Percentiles rank a stretch among this genome's conserved stretches.
Conservation (phyloP, 2,797 vertebrate species). For the Hozukius guyotensis region DNA sequence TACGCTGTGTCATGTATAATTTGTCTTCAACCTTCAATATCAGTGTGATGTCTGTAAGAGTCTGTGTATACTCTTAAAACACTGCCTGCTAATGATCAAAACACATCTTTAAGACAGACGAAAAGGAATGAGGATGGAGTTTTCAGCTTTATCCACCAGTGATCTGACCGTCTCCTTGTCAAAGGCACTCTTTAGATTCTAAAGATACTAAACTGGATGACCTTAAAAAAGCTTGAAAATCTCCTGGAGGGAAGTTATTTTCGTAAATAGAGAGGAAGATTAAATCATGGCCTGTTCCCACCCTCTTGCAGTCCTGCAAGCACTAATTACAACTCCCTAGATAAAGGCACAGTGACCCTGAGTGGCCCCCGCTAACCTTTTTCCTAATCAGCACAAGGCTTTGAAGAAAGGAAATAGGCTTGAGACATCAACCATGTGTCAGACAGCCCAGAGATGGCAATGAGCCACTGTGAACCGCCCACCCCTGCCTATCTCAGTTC, state of each 20-base stretch:
- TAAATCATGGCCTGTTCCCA: slow-evolving; percentile 67
- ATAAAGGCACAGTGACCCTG: slow-evolving; percentile 72
- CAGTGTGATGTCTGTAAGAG: neutral
- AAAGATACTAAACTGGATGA: slow-evolving; percentile 58
- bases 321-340: slow-evolving; percentile 74
- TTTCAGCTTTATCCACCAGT: slow-evolving; percentile 24
- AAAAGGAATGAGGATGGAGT: slow-evolving; percentile 13
- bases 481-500: slow-evolving; percentile 24
- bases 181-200: slow-evolving; percentile 47
- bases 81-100: slow-evolving; percentile 15
- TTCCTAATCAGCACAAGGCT: slow-evolving; percentile 68
- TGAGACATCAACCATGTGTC: slow-evolving; percentile 53
- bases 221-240: slow-evolving; percentile 58
- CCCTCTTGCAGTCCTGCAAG: slow-evolving; percentile 53
- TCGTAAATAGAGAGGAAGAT: slow-evolving; percentile 63
- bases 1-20: neutral
- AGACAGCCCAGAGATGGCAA: slow-evolving; percentile 32
- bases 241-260: slow-evolving; percentile 62
- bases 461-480: slow-evolving; percentile 40
- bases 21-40: neutral
- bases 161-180: slow-evolving; percentile 40
- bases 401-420: slow-evolving; percentile 64
- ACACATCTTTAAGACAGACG: slow-evolving; percentile 17
- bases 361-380: slow-evolving; percentile 64
- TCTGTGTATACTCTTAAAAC: slow-evolving; percentile 17